Evolutionary conservation across 2,113 vertebrate species (phyloP).

Genomic region (Solenodon paradoxus): DNA sequence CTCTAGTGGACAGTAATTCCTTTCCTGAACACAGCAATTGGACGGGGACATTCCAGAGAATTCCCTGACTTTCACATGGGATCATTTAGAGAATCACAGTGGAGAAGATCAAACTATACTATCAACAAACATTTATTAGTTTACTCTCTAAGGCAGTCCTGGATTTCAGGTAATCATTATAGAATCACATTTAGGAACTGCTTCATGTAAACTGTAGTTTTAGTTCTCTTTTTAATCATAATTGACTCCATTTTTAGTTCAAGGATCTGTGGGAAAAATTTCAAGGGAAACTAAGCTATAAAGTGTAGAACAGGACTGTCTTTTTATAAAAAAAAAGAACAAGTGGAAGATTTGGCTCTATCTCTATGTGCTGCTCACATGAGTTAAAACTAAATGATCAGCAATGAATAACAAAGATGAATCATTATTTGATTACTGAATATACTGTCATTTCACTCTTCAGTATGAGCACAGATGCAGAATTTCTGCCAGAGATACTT

Average conservation of each 20-base stretch:
- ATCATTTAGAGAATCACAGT: neutral
- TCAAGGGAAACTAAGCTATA: constrained; percentile 42
- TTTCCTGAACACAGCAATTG: neutral
- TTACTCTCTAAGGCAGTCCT: constrained; percentile 25
- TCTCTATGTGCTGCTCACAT: neutral
- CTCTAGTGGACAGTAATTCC: neutral
- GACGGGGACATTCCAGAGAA: constrained; percentile 29
- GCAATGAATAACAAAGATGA: constrained; percentile 27
- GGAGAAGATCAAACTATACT: neutral
- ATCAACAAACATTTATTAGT: constrained; percentile 9
- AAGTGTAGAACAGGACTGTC: neutral
- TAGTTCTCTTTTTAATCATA: constrained; percentile 37
- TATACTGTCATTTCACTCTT: constrained; percentile 6
- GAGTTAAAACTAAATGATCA: constrained; percentile 17
- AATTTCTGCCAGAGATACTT: constrained; percentile 23
- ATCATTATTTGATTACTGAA: constrained; percentile 10
- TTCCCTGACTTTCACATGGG: neutral
- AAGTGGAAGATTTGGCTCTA: neutral
- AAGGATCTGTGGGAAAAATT: constrained; percentile 35
- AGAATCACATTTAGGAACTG: neutral
- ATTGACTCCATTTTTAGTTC: constrained; percentile 46
- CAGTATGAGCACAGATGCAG: neutral
- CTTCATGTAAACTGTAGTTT: constrained; percentile 2
- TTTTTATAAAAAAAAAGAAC: neutral
- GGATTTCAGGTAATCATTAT: constrained; percentile 17